A percentile compares a stretch with the other conserved stretches of the same genome.
These are phyloP conservation scores for Hydropsyche betteni DNA, from an alignment of 2,888 invertebrate genomes.

Conservation along the genomic window DNA sequence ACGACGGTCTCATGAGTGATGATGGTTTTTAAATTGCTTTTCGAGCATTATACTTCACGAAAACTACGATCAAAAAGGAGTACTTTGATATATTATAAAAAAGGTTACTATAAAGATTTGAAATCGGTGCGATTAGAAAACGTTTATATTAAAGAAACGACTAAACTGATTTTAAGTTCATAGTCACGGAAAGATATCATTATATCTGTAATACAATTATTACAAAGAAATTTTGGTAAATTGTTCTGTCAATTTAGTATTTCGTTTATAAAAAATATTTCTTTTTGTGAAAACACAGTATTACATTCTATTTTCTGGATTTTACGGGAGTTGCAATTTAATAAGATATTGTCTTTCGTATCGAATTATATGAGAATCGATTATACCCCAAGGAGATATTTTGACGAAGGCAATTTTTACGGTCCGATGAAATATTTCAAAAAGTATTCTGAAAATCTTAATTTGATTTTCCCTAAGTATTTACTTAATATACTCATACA, in stretches of 20 bases:
- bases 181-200: slow-evolving; percentile 11
- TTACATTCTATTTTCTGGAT: not conserved
- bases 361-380: slow-evolving; percentile 11
- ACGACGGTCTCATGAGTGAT: slow-evolving; percentile 4
- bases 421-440: slow-evolving; percentile 17
- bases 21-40: slow-evolving; percentile 26
- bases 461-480: slow-evolving; percentile 18
- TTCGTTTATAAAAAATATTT: slow-evolving; percentile 2
- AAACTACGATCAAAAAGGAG: not conserved
- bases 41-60: not conserved
- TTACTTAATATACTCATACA: not conserved
- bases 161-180: slow-evolving; percentile 12
- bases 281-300: not conserved
- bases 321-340: slow-evolving; percentile 21
- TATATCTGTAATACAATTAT: not conserved
- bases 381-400: slow-evolving; percentile 32
- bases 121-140: slow-evolving; percentile 19
- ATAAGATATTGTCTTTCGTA: slow-evolving; percentile 28
- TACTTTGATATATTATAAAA: too few species aligned
- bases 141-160: not conserved
- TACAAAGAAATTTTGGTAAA: not conserved
- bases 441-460: slow-evolving; percentile 34
- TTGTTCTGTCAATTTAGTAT: not conserved
- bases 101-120: too few species aligned
- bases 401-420: slow-evolving; percentile 29